phyloP scores from a whole-genome alignment of 2,113 vertebrate genomes.

The Microcebus lehilahytsara region DNA sequence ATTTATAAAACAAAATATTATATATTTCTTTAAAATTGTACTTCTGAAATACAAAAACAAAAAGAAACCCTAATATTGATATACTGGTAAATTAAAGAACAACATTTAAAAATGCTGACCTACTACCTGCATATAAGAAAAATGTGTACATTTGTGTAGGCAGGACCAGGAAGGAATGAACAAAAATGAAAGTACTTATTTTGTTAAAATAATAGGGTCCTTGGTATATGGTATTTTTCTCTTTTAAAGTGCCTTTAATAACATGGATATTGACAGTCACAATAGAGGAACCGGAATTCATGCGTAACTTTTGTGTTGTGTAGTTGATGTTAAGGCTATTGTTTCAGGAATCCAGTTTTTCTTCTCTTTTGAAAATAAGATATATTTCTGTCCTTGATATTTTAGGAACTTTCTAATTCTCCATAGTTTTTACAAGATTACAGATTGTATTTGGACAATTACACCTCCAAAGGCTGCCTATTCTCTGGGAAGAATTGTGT shows the following conservation, averaged over 20 bases:
- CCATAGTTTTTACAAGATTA: not conserved
- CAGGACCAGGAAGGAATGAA: not conserved
- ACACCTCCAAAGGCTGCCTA: not conserved
- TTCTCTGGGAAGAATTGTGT: not conserved
- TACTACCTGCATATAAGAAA: not conserved
- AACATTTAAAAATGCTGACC: not conserved
- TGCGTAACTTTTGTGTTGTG: not conserved
- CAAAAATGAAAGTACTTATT: not conserved
- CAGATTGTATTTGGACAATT: not conserved
- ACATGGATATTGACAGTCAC: not conserved
- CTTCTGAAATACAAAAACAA: not conserved
- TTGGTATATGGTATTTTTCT: not conserved
- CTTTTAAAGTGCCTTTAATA: not conserved
- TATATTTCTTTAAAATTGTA: not conserved
- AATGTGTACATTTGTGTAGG: not conserved
- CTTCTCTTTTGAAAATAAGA: not conserved
- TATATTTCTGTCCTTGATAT: not conserved
- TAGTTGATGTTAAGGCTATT: not conserved
- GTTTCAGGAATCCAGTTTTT: not conserved
- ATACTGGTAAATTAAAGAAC: not conserved
- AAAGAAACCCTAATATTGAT: not conserved
- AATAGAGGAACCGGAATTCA: not conserved
- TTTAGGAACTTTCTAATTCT: not conserved
- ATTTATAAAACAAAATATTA: not conserved
- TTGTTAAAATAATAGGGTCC: not conserved